phyloP scores from a whole-genome alignment of 2,113 vertebrate genomes.

The Cheirogaleus medius region DNA sequence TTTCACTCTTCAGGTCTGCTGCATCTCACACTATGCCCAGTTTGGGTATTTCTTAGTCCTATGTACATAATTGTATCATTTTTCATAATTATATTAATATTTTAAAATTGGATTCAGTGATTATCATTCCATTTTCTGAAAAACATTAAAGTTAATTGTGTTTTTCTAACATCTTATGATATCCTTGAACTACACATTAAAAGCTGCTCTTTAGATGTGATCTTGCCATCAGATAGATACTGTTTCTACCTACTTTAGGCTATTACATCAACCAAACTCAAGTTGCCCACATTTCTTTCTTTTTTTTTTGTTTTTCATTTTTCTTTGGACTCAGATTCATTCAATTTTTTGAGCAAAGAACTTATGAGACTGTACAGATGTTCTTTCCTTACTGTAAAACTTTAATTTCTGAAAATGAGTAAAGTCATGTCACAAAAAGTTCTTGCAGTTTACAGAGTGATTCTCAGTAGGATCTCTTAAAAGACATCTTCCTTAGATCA shows the following conservation, averaged over 20 bases:
- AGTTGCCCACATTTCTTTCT: background rate
- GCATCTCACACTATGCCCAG: background rate
- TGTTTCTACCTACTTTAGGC: background rate
- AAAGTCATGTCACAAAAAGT: background rate
- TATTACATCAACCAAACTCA: background rate
- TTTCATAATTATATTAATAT: background rate
- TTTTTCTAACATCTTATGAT: background rate
- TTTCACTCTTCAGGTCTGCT: background rate
- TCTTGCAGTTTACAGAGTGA: background rate
- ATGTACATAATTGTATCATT: background rate
- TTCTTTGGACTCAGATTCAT: background rate
- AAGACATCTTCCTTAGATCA: background rate
- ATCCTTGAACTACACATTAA: background rate
- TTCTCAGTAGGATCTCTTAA: background rate
- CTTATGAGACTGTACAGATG: background rate
- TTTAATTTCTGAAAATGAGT: conserved; percentile 16
- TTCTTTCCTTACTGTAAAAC: background rate
- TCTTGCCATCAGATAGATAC: background rate
- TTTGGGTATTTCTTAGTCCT: background rate
- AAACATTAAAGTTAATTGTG: background rate
- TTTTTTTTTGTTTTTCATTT: background rate
- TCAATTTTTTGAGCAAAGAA: background rate
- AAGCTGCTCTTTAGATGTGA: background rate
- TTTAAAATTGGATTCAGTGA: background rate
- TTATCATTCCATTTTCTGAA: background rate